A percentile compares a stretch with the other conserved stretches of the same genome.
Conservation (phyloP, 35 echinoderm and acorn worm genomes). For the Ophioderma brevispina region DNA sequence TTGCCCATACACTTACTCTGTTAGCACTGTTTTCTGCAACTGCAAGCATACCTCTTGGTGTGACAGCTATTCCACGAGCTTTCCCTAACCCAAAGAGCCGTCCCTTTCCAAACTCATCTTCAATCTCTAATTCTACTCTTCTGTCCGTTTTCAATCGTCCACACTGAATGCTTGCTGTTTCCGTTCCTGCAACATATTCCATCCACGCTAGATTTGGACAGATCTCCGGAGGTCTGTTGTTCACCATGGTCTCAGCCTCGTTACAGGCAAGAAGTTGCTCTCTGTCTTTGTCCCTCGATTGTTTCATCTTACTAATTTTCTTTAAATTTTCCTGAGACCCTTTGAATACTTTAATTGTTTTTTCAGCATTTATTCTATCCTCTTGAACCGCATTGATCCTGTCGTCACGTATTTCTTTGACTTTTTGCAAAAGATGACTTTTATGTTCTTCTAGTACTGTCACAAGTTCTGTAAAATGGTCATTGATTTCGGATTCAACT, state of each 20-base stretch:
- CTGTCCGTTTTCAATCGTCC: background rate
- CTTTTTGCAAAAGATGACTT: background rate
- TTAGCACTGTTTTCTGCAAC: background rate
- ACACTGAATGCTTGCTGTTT: background rate
- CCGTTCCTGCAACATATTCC: background rate
- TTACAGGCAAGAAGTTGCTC: background rate
- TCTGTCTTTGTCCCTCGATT: background rate
- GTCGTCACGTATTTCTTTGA: background rate
- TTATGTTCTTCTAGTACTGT: background rate
- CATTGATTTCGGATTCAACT: background rate
- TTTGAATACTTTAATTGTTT: background rate
- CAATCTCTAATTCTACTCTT: background rate
- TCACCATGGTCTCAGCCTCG: background rate
- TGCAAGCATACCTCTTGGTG: background rate
- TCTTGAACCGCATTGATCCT: background rate
- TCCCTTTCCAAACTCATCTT: background rate
- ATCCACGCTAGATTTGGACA: background rate
- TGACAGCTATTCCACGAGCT: background rate
- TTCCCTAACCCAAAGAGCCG: background rate
- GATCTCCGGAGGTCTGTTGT: background rate
- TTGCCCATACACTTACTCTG: background rate
- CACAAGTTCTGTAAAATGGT: background rate
- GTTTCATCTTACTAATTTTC: background rate
- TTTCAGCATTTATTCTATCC: background rate
- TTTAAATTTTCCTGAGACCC: background rate